These are phyloP conservation scores for Atta cephalotes DNA, from an alignment of 1,140 invertebrate genomes.

Conservation along the genomic window DNA sequence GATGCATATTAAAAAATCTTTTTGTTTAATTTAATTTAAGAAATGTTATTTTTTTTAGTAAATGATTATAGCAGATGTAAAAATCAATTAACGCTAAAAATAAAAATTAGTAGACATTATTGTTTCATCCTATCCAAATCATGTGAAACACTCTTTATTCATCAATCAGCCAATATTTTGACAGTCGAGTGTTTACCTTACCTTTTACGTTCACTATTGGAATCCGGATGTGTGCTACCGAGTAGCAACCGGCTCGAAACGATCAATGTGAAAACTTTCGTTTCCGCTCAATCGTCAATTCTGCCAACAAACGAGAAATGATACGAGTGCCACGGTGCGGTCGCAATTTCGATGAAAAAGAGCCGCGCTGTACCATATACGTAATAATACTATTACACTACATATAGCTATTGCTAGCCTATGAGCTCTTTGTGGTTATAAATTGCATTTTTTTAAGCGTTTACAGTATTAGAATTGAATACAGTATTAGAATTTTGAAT, in stretches of 20 bases:
- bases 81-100: not conserved
- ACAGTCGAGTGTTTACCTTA: conserved; percentile 4
- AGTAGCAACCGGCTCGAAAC: conserved; percentile 33
- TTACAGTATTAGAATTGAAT: not conserved
- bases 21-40: not conserved
- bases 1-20: not conserved
- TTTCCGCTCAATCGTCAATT: conserved; percentile 61
- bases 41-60: not conserved
- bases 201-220: conserved; percentile 56
- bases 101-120: not conserved
- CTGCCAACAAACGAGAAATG: conserved; percentile 58
- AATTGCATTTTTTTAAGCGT: conserved; percentile 1
- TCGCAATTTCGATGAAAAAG: conserved; percentile 62
- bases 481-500: not conserved
- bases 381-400: not conserved
- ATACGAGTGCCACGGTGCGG: conserved; percentile 41
- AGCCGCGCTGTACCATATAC: not conserved
- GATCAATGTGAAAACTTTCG: conserved; percentile 57
- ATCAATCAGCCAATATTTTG: conserved; percentile 55
- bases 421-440: not conserved
- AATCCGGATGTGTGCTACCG: conserved; percentile 52
- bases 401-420: conserved; percentile 4
- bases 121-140: conserved; percentile 7
- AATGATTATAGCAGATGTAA: not conserved
- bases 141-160: conserved; percentile 19